Conservation (phyloP, 1,140 invertebrate genomes). For the Lucilia sericata region DNA sequence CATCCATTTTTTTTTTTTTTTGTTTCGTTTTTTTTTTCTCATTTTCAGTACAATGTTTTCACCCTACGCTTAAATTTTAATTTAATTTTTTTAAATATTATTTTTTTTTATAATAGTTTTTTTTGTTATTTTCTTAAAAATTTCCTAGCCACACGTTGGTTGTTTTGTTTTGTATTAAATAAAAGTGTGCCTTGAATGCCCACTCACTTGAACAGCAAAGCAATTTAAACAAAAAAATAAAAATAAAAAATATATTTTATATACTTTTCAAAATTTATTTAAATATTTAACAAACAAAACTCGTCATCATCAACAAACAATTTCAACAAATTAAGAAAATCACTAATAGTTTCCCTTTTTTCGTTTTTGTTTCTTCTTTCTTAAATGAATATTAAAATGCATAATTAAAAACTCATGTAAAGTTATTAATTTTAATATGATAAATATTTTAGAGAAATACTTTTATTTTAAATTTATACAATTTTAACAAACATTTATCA, state of each 20-base stretch:
- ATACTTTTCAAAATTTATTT: not conserved
- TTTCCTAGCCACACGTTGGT: conserved; percentile 10
- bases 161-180: not conserved
- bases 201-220: conserved; percentile 21
- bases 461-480: not conserved
- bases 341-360: not conserved
- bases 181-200: conserved; percentile 43
- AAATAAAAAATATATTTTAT: not conserved
- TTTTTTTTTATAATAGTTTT: not conserved
- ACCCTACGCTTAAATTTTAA: conserved; percentile 28
- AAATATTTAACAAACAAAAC: no score
- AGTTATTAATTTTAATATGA: conserved; percentile 33
- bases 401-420: conserved; percentile 31
- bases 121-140: conserved; percentile 9
- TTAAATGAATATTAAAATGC: conserved; percentile 8
- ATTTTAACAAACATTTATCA: not conserved
- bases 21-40: conserved; percentile 1
- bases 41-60: conserved; percentile 25
- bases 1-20: conserved; percentile 1
- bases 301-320: not conserved
- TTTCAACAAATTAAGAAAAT: not conserved
- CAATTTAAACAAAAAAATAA: not conserved
- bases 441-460: not conserved
- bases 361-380: not conserved
- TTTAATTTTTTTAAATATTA: not conserved